Evolutionary conservation across 1,140 invertebrate genomes (phyloP).

Genomic region (Euschistus heros): DNA sequence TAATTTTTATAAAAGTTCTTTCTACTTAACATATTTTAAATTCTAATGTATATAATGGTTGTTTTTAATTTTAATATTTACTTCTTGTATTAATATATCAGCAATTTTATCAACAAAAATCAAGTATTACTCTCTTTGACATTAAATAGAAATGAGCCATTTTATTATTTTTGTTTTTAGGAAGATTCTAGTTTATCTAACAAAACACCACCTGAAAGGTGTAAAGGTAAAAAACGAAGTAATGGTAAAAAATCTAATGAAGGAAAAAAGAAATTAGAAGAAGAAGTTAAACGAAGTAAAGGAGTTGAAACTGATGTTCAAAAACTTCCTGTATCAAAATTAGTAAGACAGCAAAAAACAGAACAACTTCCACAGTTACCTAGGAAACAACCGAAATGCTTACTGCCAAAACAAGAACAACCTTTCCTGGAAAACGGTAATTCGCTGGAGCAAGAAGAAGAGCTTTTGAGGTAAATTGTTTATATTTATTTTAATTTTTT

Average conservation of each 20-base stretch:
- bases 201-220: slow-evolving; percentile 20
- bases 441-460: slow-evolving; percentile 68
- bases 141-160: neutral
- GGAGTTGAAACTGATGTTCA: neutral
- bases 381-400: slow-evolving; percentile 14
- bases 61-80: too few species aligned
- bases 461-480: slow-evolving; percentile 53
- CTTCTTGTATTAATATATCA: too few species aligned
- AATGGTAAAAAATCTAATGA: slow-evolving; percentile 7
- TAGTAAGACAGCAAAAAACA: slow-evolving; percentile 4
- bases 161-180: neutral
- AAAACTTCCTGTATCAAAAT: slow-evolving; percentile 11
- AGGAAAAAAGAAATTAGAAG: neutral
- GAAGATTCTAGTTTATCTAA: slow-evolving; percentile 19
- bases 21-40: too few species aligned
- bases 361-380: neutral
- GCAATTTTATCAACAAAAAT: neutral
- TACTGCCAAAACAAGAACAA: slow-evolving; percentile 43
- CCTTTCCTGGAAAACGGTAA: slow-evolving; percentile 55
- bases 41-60: too few species aligned
- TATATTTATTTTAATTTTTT: neutral
- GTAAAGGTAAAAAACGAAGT: slow-evolving; percentile 21
- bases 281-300: neutral
- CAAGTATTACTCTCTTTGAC: neutral
- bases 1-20: too few species aligned